These are phyloP conservation scores for Rhadina sibilatrix DNA, from an alignment of 2,113 vertebrate species.

Conservation along the genomic window DNA sequence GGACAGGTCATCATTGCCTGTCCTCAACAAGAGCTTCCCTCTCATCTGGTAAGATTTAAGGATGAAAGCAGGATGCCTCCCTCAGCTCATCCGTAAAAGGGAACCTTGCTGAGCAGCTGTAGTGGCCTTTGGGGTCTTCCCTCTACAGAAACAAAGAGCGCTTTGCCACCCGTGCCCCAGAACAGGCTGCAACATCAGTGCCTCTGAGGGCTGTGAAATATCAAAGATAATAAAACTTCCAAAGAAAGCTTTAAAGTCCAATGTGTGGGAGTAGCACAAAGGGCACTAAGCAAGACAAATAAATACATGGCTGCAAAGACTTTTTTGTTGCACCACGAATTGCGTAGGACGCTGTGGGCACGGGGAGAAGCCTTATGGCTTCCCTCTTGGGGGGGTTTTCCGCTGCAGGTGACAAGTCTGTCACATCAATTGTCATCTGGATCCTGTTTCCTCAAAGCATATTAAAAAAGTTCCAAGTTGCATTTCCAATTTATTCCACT, in stretches of 20 bases:
- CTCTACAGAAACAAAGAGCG: not conserved
- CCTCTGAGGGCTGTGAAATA: not conserved
- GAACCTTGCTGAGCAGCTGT: not conserved
- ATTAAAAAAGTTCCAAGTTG: not conserved
- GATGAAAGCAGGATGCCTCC: not conserved
- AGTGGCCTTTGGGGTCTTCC: not conserved
- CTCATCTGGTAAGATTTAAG: not conserved
- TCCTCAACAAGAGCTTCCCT: not conserved
- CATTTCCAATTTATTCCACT: not conserved
- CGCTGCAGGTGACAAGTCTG: not conserved
- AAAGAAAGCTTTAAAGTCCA: conserved; percentile 41
- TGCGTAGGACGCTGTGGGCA: not conserved
- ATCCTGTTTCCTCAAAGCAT: not conserved
- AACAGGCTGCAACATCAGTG: not conserved
- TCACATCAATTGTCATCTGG: not conserved
- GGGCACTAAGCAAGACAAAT: not conserved
- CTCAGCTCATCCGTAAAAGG: not conserved
- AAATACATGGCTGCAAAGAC: not conserved
- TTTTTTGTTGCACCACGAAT: not conserved
- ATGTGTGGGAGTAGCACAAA: conserved; percentile 20
- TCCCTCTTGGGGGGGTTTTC: not conserved
- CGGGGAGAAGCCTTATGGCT: not conserved
- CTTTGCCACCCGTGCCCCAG: not conserved
- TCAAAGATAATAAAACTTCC: conserved; percentile 11
- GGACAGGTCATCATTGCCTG: not conserved